phyloP scores from a whole-genome alignment of 2,888 invertebrate genomes.

The Aphelenchoides bicaudatus region DNA sequence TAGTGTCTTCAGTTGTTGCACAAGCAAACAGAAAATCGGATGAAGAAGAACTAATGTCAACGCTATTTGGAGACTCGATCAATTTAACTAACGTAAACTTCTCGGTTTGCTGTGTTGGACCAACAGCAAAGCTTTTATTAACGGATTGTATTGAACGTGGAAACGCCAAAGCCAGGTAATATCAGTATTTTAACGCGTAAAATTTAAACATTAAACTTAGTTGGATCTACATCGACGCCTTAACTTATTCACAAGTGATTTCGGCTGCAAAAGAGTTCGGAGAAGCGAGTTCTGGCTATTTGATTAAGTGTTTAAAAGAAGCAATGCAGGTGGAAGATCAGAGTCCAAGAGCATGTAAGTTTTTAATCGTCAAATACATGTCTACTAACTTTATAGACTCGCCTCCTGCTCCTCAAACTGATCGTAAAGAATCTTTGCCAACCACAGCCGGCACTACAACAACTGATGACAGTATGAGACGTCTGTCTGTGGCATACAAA shows the following conservation, averaged over 20 bases:
- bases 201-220: too few relatives aligned
- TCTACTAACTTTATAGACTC: not conserved
- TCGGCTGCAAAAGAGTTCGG: conserved; percentile 28
- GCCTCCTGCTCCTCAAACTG: conserved; percentile 3
- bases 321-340: conserved; percentile 22
- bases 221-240: conserved; percentile 50
- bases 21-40: conserved; percentile 4
- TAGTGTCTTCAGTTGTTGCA: not conserved
- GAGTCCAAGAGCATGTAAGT: conserved; percentile 9
- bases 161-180: conserved; percentile 31
- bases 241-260: conserved; percentile 39
- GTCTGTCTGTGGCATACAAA: conserved; percentile 15
- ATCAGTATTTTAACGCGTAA: too few relatives aligned
- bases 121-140: conserved; percentile 38
- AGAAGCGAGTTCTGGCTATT: conserved; percentile 20
- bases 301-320: conserved; percentile 25
- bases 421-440: not conserved
- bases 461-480: conserved; percentile 5
- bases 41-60: conserved; percentile 12
- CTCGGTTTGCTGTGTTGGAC: conserved; percentile 37
- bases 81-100: conserved; percentile 19
- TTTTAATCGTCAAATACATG: not conserved
- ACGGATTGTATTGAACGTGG: conserved; percentile 30
- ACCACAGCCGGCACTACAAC: conserved; percentile 18
- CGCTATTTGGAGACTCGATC: conserved; percentile 16